phyloP scores from a whole-genome alignment of 2,888 invertebrate genomes.

The Stramonita haemastoma region DNA sequence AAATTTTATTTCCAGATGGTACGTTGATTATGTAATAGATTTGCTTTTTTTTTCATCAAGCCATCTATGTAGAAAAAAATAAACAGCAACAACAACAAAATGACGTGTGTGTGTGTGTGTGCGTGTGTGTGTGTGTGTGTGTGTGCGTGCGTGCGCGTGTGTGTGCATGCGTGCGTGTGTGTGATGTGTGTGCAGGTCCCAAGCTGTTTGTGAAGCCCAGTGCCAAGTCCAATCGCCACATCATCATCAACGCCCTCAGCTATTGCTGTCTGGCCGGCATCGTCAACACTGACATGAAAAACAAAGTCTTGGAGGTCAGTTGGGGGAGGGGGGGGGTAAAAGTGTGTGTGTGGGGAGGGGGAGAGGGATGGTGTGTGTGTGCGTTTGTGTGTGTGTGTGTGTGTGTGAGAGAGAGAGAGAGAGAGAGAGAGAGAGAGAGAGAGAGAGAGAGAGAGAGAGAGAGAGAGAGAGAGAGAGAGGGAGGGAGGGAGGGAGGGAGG shows the following conservation, averaged over 20 bases:
- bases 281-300: slow-evolving; percentile 95
- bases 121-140: too few relatives aligned
- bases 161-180: background rate
- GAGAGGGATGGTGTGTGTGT: background rate
- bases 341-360: background rate
- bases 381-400: background rate
- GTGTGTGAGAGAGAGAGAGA: background rate
- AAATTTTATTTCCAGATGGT: too few relatives aligned
- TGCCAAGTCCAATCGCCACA: slow-evolving; percentile 97
- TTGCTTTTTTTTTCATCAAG: too few relatives aligned
- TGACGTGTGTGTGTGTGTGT: too few relatives aligned
- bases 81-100: too few relatives aligned
- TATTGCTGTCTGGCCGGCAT: slow-evolving; percentile 99
- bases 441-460: too few relatives aligned
- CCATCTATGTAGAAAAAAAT: too few relatives aligned
- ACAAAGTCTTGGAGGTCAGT: slow-evolving; percentile 88
- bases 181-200: slow-evolving; percentile 83
- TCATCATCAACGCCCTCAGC: slow-evolving; percentile 98
- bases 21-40: too few relatives aligned
- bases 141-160: background rate
- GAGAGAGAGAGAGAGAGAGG: too few relatives aligned
- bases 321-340: background rate
- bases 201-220: slow-evolving; percentile 98
- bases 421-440: too few relatives aligned
- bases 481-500: too few relatives aligned